Evolutionary conservation across 2,113 vertebrate species (phyloP), one percentile per base, ranked within the genome.

Genomic region (Podocnemis expansa): DNA sequence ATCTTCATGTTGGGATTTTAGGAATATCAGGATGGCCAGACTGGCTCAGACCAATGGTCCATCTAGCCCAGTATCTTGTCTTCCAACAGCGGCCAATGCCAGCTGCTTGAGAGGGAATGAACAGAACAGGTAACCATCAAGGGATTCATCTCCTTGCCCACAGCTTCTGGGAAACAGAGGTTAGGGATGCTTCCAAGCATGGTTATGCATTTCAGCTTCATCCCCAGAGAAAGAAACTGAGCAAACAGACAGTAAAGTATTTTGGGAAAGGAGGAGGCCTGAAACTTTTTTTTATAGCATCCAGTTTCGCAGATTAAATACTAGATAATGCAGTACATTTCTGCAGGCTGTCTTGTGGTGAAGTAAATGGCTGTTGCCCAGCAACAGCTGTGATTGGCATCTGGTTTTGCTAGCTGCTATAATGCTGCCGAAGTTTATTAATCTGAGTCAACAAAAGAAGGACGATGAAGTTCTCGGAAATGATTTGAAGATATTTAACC

Each of bases 401-500:
- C 4, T 21, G 82, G 34, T 90, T 91, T 87, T 92, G 51, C 51
- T 90, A 86, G 47, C 25, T 83, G 49, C 41, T 89, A 76, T 85
- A 89, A 60, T 10, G 16, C 88, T 78, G 85, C 80, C 52, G 1
- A 5, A 85, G 78, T 54, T 94, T 83, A 89, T 93, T 92, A 83
- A 34, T 75, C 91, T 24, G 25, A 96, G 80, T 79, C 93, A 95
- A 91, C 78, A 94, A 89, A 89, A 22, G 78, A 96, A 95, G 58
- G 73, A 27, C 5, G 34, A 88, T 85, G 49, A 93, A 89, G 82
- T 17, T 58, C 83, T 85, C 13, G 0, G 85, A 79, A 43, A 78
- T 45, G n/a, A 96, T 83, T 89, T 82, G 21, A 78, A 63, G 56
- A 49, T 43, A 56, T 89, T 96, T 87, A 85, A 96, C 78, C 88